These are phyloP conservation scores for Homarus americanus DNA, from an alignment of 1,140 invertebrate genomes.

Conservation along the genomic window DNA sequence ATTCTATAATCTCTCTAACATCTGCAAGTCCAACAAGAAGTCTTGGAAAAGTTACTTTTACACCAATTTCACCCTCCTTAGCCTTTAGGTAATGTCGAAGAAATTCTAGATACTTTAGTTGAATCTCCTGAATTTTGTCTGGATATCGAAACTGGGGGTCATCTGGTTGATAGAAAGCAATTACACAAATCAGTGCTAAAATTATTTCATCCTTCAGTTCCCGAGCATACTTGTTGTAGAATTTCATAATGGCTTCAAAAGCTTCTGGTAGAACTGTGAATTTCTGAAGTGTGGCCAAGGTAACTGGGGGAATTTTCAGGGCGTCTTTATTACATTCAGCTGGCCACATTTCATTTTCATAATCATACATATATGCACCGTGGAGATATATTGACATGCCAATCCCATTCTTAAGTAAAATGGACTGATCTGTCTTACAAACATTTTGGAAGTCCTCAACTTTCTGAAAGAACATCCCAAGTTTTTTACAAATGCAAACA, in stretches of 20 bases:
- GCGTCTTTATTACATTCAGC: conserved; percentile 56
- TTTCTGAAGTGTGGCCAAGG: conserved; percentile 34
- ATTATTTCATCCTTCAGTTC: conserved; percentile 65
- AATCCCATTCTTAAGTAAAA: conserved; percentile 63
- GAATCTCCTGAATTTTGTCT: conserved; percentile 57
- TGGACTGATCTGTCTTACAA: conserved; percentile 60
- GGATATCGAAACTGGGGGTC: conserved; percentile 53
- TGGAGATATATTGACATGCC: conserved; percentile 68
- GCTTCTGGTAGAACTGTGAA: conserved; percentile 61
- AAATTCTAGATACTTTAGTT: conserved; percentile 39
- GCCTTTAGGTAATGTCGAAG: conserved; percentile 42
- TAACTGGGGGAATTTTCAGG: conserved; percentile 39
- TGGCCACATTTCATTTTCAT: conserved; percentile 59
- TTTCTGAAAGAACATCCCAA: conserved; percentile 52
- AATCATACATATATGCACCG: conserved; percentile 60
- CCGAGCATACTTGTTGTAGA: conserved; percentile 54
- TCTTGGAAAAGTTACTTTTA: conserved; percentile 57
- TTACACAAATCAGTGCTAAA: conserved; percentile 45
- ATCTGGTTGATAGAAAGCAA: conserved; percentile 61
- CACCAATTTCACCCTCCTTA: conserved; percentile 54
- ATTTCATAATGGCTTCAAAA: conserved; percentile 62
- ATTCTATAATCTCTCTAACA: conserved; percentile 58
- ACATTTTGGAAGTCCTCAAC: conserved; percentile 55
- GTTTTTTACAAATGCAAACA: conserved; percentile 65
- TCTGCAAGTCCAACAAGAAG: conserved; percentile 60